Evolutionary conservation across 2,113 vertebrate genomes (phyloP).

Genomic region (Pavo muticus): DNA sequence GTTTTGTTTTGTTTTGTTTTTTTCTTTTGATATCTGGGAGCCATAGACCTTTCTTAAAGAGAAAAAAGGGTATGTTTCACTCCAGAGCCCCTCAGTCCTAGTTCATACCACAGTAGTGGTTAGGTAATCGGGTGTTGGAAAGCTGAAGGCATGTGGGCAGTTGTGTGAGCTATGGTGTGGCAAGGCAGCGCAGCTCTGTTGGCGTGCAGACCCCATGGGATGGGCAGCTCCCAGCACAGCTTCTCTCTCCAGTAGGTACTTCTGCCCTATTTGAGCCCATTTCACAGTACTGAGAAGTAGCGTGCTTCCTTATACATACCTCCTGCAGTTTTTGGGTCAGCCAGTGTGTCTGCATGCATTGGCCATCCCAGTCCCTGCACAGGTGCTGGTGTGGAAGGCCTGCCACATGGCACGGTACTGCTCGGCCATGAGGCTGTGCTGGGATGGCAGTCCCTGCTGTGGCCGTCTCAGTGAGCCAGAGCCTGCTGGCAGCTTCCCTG

Average conservation of each 20-base stretch:
- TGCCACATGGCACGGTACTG: rapidly evolving
- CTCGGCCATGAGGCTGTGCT: rapidly evolving
- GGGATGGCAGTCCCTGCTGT: not conserved
- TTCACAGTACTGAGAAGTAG: not conserved
- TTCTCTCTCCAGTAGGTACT: not conserved
- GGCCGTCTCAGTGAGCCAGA: not conserved
- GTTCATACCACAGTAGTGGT: not conserved
- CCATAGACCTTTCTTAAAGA: not conserved
- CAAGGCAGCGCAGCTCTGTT: not conserved
- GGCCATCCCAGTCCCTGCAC: not conserved
- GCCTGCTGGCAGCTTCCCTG: rapidly evolving
- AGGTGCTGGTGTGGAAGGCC: not conserved
- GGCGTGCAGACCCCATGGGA: not conserved
- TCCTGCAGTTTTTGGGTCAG: not conserved
- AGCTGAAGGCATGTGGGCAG: not conserved
- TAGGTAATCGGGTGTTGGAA: not conserved
- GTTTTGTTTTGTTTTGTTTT: not conserved
- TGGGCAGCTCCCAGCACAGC: not conserved
- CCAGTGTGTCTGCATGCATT: not conserved
- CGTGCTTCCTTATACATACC: not conserved
- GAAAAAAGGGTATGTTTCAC: not conserved
- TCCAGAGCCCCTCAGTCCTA: not conserved
- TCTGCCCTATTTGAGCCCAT: not conserved
- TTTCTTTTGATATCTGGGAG: not conserved
- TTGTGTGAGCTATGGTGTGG: not conserved